Evolutionary conservation across 2,797 vertebrate genomes (phyloP).

Genomic region (Tadarida brasiliensis): DNA sequence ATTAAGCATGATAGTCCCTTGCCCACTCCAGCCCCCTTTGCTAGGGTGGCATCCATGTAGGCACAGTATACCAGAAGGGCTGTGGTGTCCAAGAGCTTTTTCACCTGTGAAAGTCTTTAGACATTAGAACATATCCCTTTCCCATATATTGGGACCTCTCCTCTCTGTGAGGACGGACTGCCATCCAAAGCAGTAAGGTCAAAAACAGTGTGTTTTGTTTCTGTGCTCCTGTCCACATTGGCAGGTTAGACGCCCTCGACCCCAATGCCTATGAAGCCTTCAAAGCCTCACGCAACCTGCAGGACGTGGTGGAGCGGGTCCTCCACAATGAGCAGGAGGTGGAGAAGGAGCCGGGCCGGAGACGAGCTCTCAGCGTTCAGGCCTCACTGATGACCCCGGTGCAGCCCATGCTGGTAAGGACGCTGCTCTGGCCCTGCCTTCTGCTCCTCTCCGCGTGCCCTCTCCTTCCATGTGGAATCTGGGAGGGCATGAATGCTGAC

Average conservation of each 20-base stretch:
- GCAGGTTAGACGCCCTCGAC: conserved; percentile 96
- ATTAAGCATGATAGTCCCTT: neutral
- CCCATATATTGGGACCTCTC: too few species aligned
- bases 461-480: neutral
- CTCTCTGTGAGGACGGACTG: neutral
- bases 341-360: conserved; percentile 91
- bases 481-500: neutral
- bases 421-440: neutral
- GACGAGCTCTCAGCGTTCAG: conserved; percentile 93
- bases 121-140: neutral
- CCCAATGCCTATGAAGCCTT: conserved; percentile 98
- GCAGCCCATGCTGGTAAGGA: conserved; percentile 97
- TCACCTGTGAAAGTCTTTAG: neutral
- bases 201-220: conserved; percentile 25
- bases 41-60: neutral
- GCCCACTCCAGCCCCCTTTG: neutral
- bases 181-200: neutral
- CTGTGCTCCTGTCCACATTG: neutral
- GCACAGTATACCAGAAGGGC: neutral
- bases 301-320: conserved; percentile 96
- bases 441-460: neutral
- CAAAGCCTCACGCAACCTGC: conserved; percentile 97
- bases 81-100: neutral
- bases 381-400: conserved; percentile 98
- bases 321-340: conserved; percentile 95